phyloP scores from a whole-genome alignment of 2,797 vertebrate genomes.

The Pampus argenteus region DNA sequence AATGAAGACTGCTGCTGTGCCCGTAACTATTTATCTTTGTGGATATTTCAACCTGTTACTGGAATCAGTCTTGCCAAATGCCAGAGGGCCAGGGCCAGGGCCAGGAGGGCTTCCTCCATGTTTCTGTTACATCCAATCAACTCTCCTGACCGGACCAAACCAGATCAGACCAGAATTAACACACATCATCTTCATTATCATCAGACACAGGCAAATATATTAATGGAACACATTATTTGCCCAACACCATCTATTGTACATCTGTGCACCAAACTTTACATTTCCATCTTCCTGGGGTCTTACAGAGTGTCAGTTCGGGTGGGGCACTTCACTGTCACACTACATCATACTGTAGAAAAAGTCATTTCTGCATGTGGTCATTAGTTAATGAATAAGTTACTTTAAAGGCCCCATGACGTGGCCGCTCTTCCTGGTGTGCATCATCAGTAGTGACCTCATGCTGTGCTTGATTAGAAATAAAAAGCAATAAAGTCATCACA shows the following conservation, averaged over 20 bases:
- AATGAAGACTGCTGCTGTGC: background rate
- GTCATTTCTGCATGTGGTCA: too few relatives aligned
- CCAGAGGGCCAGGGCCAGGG: too few relatives aligned
- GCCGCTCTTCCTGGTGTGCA: too few relatives aligned
- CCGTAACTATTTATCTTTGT: background rate
- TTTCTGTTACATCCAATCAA: constrained; percentile 3
- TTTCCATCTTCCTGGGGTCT: constrained; percentile 11
- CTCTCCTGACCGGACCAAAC: background rate
- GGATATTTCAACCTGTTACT: constrained; percentile 7
- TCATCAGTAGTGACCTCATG: background rate
- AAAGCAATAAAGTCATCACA: background rate
- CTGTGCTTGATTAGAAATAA: background rate
- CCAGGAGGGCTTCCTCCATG: too few relatives aligned
- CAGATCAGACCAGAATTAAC: background rate
- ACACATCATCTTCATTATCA: constrained; percentile 7
- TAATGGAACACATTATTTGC: constrained; percentile 43
- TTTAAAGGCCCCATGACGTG: background rate
- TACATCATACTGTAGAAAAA: background rate
- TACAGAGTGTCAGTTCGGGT: background rate
- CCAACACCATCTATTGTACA: constrained; percentile 34
- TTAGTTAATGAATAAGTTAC: background rate
- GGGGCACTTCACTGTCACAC: background rate
- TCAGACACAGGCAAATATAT: constrained; percentile 31
- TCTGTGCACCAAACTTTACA: constrained; percentile 19
- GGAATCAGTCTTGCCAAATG: background rate